These are phyloP conservation scores for Pelusios castaneus DNA, from an alignment of 2,113 vertebrate genomes.

Conservation along the genomic window DNA sequence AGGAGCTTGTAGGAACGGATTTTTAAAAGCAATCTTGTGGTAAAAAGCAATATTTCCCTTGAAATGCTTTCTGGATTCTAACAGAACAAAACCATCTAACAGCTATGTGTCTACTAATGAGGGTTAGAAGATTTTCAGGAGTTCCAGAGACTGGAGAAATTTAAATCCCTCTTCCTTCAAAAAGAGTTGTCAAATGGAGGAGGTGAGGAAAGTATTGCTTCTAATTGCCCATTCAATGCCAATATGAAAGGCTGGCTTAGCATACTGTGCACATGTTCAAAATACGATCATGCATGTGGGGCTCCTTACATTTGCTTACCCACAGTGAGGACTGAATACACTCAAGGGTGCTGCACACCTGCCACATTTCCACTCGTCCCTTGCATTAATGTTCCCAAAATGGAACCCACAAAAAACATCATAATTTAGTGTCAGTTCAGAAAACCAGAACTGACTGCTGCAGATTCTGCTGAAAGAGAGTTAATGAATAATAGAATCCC, in stretches of 20 bases:
- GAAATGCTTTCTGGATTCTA: neutral
- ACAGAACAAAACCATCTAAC: neutral
- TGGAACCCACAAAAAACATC: neutral
- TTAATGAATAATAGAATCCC: neutral
- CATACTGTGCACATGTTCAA: neutral
- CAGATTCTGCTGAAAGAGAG: neutral
- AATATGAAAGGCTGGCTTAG: accelerated
- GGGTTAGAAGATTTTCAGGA: neutral
- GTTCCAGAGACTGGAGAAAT: neutral
- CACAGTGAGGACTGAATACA: accelerated
- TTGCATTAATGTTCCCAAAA: constrained; percentile 28
- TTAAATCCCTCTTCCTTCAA: neutral
- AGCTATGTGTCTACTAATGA: accelerated
- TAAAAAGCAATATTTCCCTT: neutral
- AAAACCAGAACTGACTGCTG: constrained; percentile 19
- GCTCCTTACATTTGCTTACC: neutral
- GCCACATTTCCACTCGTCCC: neutral
- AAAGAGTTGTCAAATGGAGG: neutral
- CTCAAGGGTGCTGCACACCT: neutral
- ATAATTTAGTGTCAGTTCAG: constrained; percentile 49
- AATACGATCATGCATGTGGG: neutral
- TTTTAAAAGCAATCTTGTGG: neutral
- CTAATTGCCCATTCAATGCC: accelerated
- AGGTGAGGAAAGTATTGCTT: neutral
- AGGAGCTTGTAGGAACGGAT: neutral